These are phyloP conservation scores for Eristalinus aeneus DNA, from an alignment of 2,888 invertebrate species.

Conservation along the genomic window DNA sequence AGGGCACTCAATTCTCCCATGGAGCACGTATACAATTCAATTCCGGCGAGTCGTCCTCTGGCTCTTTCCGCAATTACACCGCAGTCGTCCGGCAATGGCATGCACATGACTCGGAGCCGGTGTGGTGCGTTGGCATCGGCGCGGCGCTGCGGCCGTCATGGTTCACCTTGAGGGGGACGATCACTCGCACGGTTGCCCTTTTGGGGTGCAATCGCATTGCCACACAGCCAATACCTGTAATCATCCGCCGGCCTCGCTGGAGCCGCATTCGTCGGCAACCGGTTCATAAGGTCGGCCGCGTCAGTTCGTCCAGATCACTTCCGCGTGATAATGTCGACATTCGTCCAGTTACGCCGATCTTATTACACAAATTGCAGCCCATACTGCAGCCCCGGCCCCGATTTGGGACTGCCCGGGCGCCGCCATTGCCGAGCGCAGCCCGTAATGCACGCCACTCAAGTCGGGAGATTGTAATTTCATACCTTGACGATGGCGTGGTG, in stretches of 20 bases:
- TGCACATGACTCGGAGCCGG: constrained; percentile 44
- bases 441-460: constrained; percentile 50
- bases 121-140: constrained; percentile 56
- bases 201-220: constrained; percentile 65
- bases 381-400: constrained; percentile 22
- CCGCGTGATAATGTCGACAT: constrained; percentile 71
- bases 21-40: constrained; percentile 66
- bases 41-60: constrained; percentile 50
- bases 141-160: constrained; percentile 25
- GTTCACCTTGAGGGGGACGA: constrained; percentile 69
- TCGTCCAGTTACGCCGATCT: constrained; percentile 69
- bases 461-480: constrained; percentile 61
- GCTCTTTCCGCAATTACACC: constrained; percentile 50
- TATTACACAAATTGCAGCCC: constrained; percentile 67
- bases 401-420: constrained; percentile 58
- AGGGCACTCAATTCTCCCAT: constrained; percentile 55
- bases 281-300: constrained; percentile 65
- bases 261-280: constrained; percentile 31
- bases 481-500: constrained; percentile 47
- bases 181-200: constrained; percentile 65
- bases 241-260: constrained; percentile 20
- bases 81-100: constrained; percentile 16
- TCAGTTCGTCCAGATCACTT: constrained; percentile 55
- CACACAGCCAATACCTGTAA: constrained; percentile 59
- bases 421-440: constrained; percentile 34